These are phyloP conservation scores for Atta texana DNA, from an alignment of 1,140 invertebrate species.

Conservation along the genomic window DNA sequence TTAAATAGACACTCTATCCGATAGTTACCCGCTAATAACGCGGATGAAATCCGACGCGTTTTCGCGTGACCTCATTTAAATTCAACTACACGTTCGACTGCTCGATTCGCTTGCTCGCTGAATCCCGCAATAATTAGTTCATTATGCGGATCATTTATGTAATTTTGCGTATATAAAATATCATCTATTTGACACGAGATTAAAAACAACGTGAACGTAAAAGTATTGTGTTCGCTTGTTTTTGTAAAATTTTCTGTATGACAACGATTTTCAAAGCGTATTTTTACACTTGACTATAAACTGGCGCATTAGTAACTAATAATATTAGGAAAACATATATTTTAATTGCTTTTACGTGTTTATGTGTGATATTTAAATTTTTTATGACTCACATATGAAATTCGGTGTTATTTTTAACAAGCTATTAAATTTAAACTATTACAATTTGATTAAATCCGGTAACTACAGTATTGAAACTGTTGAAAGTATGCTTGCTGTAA, in stretches of 20 bases:
- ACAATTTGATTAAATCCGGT: neutral
- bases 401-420: neutral
- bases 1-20: slow-evolving; percentile 26
- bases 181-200: neutral
- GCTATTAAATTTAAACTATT: neutral
- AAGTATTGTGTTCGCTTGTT: neutral
- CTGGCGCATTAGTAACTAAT: too few species aligned
- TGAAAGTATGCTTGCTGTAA: neutral
- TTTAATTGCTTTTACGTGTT: neutral
- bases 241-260: neutral
- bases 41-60: slow-evolving; percentile 28
- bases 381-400: neutral
- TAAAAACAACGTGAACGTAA: neutral
- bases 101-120: slow-evolving; percentile 21
- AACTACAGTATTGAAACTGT: neutral
- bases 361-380: neutral
- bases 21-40: slow-evolving; percentile 41
- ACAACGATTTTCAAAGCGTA: neutral
- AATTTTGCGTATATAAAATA: neutral
- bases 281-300: neutral
- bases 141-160: slow-evolving; percentile 30
- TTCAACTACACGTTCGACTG: slow-evolving; percentile 39
- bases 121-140: slow-evolving; percentile 24
- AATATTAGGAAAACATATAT: neutral
- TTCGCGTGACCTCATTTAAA: slow-evolving; percentile 48